Evolutionary conservation across 2,888 invertebrate genomes (phyloP), one percentile per base, ranked within the genome.

Genomic region (Papilio gigon): DNA sequence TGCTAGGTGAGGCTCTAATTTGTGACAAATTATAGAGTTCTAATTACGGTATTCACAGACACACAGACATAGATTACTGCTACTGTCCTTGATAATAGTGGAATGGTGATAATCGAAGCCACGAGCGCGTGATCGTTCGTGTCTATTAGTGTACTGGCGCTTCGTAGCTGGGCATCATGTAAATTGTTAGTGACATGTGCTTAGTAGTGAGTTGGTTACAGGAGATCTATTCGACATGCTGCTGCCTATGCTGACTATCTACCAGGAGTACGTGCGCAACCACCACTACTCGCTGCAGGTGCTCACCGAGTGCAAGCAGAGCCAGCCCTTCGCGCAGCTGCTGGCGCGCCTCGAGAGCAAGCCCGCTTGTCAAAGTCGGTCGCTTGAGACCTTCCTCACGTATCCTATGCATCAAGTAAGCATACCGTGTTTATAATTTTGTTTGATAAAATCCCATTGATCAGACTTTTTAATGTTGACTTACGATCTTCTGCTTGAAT

Each of bases 211-310:
- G 73, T 77, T 90, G 74, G 80, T 76, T 79, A 81, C 92, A 97
- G 97, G 97, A 83, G 98, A 98, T 89, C 93, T 98, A 82, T 98
- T 98, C 93, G 97, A 98, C 87, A 98, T 98, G 97, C 93, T 98
- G 78, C 93, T 98, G 74, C 98, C 98, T 64, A 98, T 98, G 98
- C 91, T 98, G 88, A 96, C 96, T 78, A 98, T 98, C 83, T 98
- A 98, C 90, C 98, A 98, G 90, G 98, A 98, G 92, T 98, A 98
- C 86, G 98, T 98, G 63, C 92, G 98, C 70, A 98, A 98, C 88
- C 98, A 98, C 85, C 98, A 98, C 89, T 98, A 97, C 92, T 97
- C 97, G 74, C 94, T 98, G 67, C 98, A 98, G 90, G 96, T 97
- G 30, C 93, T 98, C 73, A 97, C 98, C 0, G 98, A 98, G 86